phyloP scores from a whole-genome alignment of 2,113 vertebrate genomes.

The Microcebus lehilahytsara region DNA sequence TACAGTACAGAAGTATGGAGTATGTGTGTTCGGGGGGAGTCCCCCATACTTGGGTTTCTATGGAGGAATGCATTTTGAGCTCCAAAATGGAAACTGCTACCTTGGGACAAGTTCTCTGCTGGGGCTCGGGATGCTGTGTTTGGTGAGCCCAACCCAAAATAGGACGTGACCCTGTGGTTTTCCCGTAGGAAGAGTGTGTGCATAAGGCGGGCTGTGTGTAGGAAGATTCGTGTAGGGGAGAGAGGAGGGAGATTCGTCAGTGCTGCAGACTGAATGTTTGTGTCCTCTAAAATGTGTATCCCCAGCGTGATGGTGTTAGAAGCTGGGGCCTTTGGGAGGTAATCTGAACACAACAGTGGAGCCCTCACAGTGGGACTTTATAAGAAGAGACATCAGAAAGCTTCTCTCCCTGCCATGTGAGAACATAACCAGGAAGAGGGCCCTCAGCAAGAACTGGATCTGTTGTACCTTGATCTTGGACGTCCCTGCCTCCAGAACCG shows the following conservation, averaged over 20 bases:
- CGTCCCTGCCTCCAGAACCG: not conserved
- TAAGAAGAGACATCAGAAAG: not conserved
- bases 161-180: not conserved
- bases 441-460: not conserved
- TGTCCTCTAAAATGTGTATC: not conserved
- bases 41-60: not conserved
- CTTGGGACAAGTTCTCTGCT: not conserved
- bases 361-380: not conserved
- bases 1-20: too few species aligned
- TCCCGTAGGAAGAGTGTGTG: not conserved
- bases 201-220: not conserved
- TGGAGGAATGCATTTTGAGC: not conserved
- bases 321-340: not conserved
- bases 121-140: not conserved
- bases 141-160: not conserved
- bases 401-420: not conserved
- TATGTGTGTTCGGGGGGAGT: not conserved
- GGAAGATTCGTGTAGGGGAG: not conserved
- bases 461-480: not conserved
- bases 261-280: not conserved
- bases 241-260: not conserved
- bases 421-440: not conserved
- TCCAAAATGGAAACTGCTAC: not conserved
- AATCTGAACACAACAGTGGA: not conserved
- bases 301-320: not conserved